Percentiles rank a stretch among this genome's conserved stretches.
Evolutionary conservation across 2,797 vertebrate genomes (phyloP).

Genomic region (Stomatorhinus walkeri): DNA sequence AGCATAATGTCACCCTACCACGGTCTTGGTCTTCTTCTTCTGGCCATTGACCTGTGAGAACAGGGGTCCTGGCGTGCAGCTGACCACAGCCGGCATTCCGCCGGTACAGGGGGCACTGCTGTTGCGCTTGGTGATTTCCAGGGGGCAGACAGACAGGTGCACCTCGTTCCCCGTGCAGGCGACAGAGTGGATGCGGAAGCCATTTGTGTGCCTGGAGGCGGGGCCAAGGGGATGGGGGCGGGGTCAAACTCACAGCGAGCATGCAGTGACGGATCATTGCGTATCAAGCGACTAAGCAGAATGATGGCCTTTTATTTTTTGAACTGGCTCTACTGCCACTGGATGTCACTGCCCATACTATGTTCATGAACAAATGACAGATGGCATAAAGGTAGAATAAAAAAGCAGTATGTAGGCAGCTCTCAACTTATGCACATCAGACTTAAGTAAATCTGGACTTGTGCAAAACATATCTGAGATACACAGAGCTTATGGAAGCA

Average conservation of each 20-base stretch:
- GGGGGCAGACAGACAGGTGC: conserved; percentile 80
- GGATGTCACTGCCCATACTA: neutral
- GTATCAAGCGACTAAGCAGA: neutral
- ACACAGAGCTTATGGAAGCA: neutral
- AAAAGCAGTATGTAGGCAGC: neutral
- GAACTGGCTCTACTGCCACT: neutral
- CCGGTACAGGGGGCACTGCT: conserved; percentile 59
- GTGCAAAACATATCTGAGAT: neutral
- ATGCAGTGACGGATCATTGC: neutral
- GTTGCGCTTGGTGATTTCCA: conserved; percentile 77
- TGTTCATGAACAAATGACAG: neutral
- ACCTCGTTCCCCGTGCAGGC: conserved; percentile 76
- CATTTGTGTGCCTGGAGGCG: conserved; percentile 62
- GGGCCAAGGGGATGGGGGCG: neutral
- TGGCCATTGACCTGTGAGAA: conserved; percentile 52
- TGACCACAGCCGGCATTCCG: conserved; percentile 73
- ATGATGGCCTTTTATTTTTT: neutral
- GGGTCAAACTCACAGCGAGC: neutral
- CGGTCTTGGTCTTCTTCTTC: conserved; percentile 70
- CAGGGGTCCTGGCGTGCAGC: conserved; percentile 77
- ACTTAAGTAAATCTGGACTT: neutral
- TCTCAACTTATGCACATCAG: neutral
- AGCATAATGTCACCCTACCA: conserved; percentile 44
- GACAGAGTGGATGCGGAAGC: conserved; percentile 77
- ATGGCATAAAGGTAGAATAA: neutral